These are phyloP conservation scores for Esox niger DNA, from an alignment of 2,113 vertebrate genomes.

Conservation along the genomic window DNA sequence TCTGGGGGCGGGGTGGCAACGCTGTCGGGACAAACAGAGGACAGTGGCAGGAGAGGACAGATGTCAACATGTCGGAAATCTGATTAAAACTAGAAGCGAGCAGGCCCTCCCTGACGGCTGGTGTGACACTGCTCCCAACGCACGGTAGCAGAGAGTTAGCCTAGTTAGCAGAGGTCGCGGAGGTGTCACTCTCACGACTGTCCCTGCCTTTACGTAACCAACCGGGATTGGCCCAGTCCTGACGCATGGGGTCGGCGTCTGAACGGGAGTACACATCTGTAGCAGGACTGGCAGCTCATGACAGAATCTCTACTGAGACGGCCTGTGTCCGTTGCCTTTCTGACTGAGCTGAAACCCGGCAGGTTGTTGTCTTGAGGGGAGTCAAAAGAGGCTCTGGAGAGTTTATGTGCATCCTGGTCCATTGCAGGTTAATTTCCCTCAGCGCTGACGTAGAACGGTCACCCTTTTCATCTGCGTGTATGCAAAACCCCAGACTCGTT, in stretches of 20 bases:
- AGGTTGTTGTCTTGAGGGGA: too few species aligned
- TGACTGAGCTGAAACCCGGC: too few species aligned
- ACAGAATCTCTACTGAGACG: neutral
- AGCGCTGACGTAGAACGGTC: neutral
- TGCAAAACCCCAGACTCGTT: conserved; percentile 17
- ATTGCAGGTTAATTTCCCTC: neutral
- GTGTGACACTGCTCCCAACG: neutral
- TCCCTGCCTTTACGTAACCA: neutral
- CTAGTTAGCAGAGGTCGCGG: neutral
- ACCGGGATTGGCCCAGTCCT: too few species aligned
- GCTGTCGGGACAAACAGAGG: conserved; percentile 28
- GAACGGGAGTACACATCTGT: neutral
- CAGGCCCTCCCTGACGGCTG: conserved; percentile 22
- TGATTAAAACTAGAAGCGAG: conserved; percentile 34
- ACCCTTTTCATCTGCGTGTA: conserved; percentile 10
- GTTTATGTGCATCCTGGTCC: neutral
- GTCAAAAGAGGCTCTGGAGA: too few species aligned
- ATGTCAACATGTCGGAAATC: conserved; percentile 49
- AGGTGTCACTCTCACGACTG: neutral
- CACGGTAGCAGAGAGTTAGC: conserved; percentile 2
- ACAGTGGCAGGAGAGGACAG: conserved; percentile 45
- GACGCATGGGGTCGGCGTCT: neutral
- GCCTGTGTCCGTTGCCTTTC: neutral
- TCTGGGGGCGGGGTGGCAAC: conserved; percentile 10
- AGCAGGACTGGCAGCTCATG: neutral